A percentile compares a stretch with the other conserved stretches of the same genome.
These are phyloP conservation scores for Pelosia muscerda DNA, from an alignment of 2,888 invertebrate species.

Conservation along the genomic window DNA sequence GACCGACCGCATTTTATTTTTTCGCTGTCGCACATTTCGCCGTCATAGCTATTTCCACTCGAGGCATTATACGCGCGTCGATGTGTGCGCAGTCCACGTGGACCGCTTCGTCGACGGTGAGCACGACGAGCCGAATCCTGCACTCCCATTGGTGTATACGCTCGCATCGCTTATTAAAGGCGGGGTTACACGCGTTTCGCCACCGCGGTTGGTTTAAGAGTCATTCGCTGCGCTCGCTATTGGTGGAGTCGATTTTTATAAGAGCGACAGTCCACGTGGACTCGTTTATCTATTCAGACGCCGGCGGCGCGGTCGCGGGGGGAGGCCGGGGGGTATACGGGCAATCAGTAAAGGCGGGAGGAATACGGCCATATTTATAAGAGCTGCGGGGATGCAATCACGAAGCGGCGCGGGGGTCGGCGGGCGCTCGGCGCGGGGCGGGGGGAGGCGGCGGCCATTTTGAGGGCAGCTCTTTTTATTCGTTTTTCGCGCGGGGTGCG, in stretches of 20 bases:
- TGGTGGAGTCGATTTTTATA: constrained; percentile 85
- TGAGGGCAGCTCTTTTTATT: constrained; percentile 90
- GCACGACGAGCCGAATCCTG: constrained; percentile 72
- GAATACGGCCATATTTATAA: constrained; percentile 88
- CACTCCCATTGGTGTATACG: constrained; percentile 67
- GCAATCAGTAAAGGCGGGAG: constrained; percentile 88
- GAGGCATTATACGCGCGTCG: constrained; percentile 83
- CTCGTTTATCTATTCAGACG: constrained; percentile 88
- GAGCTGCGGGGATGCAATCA: constrained; percentile 88
- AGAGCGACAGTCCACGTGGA: constrained; percentile 86
- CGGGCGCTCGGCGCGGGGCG: constrained; percentile 65
- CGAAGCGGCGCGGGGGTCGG: constrained; percentile 85
- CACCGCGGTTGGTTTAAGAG: constrained; percentile 64
- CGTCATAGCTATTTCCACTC: constrained; percentile 88
- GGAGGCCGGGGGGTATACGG: constrained; percentile 87
- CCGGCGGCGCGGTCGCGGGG: constrained; percentile 87
- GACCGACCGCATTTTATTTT: constrained; percentile 87
- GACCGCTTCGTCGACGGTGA: constrained; percentile 82
- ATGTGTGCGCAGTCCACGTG: constrained; percentile 85
- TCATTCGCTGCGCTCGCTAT: constrained; percentile 61
- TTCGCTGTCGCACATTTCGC: constrained; percentile 88
- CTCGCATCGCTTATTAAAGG: constrained; percentile 87
- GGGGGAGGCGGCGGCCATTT: constrained; percentile 90
- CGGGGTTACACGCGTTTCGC: constrained; percentile 83
- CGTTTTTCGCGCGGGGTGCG: constrained; percentile 87